Percentiles rank a stretch among this genome's conserved stretches.
phyloP scores from a whole-genome alignment of 2,797 vertebrate genomes.

The Eurystomus glaucurus region DNA sequence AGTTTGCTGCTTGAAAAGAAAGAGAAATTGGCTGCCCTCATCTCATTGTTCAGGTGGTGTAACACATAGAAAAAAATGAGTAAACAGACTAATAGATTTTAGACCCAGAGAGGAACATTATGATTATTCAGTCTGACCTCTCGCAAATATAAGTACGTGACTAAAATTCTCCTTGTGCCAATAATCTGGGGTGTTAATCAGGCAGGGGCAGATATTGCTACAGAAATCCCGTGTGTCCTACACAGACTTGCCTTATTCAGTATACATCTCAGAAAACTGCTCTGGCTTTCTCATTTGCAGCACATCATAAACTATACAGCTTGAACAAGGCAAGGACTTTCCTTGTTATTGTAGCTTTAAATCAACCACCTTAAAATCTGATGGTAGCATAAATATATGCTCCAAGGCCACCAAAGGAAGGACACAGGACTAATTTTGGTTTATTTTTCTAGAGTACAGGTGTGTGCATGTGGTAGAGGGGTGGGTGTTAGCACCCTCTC shows the following conservation, averaged over 20 bases:
- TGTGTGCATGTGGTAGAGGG: not conserved
- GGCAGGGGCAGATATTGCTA: conserved; percentile 17
- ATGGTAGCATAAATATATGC: not conserved
- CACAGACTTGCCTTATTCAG: not conserved
- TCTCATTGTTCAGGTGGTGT: not conserved
- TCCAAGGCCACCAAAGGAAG: not conserved
- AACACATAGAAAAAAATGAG: conserved; percentile 28
- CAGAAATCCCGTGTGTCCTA: not conserved
- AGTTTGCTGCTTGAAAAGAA: not conserved
- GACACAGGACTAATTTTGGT: not conserved
- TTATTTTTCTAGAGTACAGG: not conserved
- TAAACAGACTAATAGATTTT: conserved; percentile 55
- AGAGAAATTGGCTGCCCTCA: not conserved
- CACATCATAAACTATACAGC: conserved; percentile 13
- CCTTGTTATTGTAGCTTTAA: conserved; percentile 14
- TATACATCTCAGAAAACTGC: not conserved
- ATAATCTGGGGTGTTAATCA: conserved; percentile 39
- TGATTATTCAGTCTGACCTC: conserved; percentile 12
- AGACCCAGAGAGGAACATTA: conserved; percentile 33
- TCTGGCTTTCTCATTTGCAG: conserved; percentile 8
- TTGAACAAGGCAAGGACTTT: not conserved
- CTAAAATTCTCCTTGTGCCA: conserved; percentile 19
- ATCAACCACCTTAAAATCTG: not conserved
- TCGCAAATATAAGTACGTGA: not conserved
- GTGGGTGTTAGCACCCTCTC: not conserved